Conservation (phyloP, 2,113 vertebrate species). For the Vulpes ferrilata region DNA sequence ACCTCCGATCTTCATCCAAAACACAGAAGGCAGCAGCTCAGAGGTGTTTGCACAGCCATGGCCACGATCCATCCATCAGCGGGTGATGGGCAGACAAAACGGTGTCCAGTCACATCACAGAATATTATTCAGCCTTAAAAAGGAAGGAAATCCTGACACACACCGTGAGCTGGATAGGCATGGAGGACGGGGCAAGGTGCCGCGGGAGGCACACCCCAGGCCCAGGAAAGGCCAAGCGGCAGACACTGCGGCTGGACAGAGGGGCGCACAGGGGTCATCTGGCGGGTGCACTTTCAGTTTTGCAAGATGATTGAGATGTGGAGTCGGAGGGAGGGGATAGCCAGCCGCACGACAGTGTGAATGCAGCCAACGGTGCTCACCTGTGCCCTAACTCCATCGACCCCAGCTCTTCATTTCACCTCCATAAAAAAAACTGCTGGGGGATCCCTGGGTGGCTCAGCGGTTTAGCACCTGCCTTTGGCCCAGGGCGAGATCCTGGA, state of each 20-base stretch:
- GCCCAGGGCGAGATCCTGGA: too few relatives aligned
- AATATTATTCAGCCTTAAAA: not conserved
- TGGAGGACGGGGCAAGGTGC: accelerated
- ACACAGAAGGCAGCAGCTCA: not conserved
- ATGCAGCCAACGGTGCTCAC: accelerated
- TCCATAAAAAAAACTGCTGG: not conserved
- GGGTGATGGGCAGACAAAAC: accelerated
- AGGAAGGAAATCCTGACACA: not conserved
- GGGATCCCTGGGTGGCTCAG: too few relatives aligned
- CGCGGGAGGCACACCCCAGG: accelerated
- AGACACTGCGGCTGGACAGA: not conserved
- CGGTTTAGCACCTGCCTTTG: too few relatives aligned
- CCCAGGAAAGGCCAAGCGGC: accelerated
- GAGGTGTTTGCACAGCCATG: accelerated
- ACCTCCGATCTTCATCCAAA: accelerated
- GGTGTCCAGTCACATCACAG: accelerated
- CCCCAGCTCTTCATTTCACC: accelerated
- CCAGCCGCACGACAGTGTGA: accelerated
- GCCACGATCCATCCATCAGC: accelerated
- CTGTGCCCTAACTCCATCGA: too few relatives aligned
- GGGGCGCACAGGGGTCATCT: accelerated
- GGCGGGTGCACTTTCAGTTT: not conserved
- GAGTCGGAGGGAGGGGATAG: accelerated
- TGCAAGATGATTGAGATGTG: accelerated
- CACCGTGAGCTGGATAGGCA: accelerated